These are phyloP conservation scores for Drosophila quadrilineata DNA, from an alignment of 1,140 invertebrate genomes.

Conservation along the genomic window DNA sequence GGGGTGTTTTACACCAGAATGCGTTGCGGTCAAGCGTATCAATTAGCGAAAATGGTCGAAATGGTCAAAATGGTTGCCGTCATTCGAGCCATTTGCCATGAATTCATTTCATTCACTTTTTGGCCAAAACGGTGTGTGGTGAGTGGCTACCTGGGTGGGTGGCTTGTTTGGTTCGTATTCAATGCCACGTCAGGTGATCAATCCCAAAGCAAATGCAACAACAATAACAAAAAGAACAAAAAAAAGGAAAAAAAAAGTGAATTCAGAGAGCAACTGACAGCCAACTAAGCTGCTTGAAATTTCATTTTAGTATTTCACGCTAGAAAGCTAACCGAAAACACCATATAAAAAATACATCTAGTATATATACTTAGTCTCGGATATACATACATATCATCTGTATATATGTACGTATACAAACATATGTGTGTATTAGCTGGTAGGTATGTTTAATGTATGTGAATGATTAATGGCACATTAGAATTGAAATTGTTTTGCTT, in stretches of 20 bases:
- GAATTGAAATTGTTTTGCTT: conserved; percentile 74
- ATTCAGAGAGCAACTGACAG: conserved; percentile 51
- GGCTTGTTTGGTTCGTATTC: conserved; percentile 24
- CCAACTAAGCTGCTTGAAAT: conserved; percentile 69
- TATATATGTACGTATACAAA: conserved; percentile 4
- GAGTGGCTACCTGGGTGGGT: no score
- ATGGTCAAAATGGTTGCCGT: conserved; percentile 14
- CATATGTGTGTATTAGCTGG: conserved; percentile 3
- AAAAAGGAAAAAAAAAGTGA: neutral
- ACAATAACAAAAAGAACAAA: no score
- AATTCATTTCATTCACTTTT: no score
- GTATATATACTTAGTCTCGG: no score
- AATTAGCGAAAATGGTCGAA: conserved; percentile 65
- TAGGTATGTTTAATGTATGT: conserved; percentile 76
- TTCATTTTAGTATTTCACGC: conserved; percentile 72
- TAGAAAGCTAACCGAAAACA: conserved; percentile 49
- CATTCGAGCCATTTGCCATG: no score
- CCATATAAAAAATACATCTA: no score
- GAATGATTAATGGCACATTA: conserved; percentile 78
- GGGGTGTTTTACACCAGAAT: no score
- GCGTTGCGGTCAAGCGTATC: conserved; percentile 52
- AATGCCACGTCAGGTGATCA: conserved; percentile 18
- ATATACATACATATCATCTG: neutral
- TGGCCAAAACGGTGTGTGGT: no score
- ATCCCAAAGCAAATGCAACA: neutral